These are phyloP conservation scores for Drosophila incognita DNA, from an alignment of 2,888 invertebrate genomes.

Conservation along the genomic window DNA sequence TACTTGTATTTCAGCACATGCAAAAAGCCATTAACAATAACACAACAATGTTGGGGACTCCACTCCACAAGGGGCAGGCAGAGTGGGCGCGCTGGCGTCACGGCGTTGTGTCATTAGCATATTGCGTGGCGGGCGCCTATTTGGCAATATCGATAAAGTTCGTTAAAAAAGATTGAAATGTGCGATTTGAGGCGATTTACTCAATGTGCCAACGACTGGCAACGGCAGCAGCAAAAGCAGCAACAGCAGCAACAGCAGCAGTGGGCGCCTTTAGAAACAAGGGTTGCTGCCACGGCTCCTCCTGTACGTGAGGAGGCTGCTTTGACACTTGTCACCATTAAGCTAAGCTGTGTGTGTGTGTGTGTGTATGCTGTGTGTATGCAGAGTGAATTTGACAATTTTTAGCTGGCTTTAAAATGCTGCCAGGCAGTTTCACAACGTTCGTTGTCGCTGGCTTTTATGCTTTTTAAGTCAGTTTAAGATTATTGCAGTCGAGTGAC, in stretches of 20 bases:
- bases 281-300: slow-evolving; percentile 35
- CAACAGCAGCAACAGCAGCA: slow-evolving; percentile 10
- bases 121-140: slow-evolving; percentile 82
- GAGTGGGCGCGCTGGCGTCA: background rate
- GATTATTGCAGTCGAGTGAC: slow-evolving; percentile 69
- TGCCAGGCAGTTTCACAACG: slow-evolving; percentile 63
- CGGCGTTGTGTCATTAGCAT: slow-evolving; percentile 78
- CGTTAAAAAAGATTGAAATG: slow-evolving; percentile 76
- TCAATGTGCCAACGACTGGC: slow-evolving; percentile 54
- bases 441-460: slow-evolving; percentile 55
- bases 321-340: slow-evolving; percentile 79
- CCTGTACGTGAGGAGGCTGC: slow-evolving; percentile 28
- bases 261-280: slow-evolving; percentile 25
- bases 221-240: slow-evolving; percentile 20
- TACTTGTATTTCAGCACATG: slow-evolving; percentile 56
- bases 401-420: slow-evolving; percentile 61
- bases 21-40: slow-evolving; percentile 68
- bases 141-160: slow-evolving; percentile 79
- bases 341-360: slow-evolving; percentile 64
- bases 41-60: slow-evolving; percentile 13
- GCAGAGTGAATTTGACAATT: slow-evolving; percentile 37
- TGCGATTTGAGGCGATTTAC: slow-evolving; percentile 74
- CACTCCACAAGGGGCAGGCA: background rate
- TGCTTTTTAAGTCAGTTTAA: slow-evolving; percentile 77
- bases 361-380: slow-evolving; percentile 6